Base-by-base conservation (phyloP, 2,797 vertebrate species). In the Zalophus californianus region DNA sequence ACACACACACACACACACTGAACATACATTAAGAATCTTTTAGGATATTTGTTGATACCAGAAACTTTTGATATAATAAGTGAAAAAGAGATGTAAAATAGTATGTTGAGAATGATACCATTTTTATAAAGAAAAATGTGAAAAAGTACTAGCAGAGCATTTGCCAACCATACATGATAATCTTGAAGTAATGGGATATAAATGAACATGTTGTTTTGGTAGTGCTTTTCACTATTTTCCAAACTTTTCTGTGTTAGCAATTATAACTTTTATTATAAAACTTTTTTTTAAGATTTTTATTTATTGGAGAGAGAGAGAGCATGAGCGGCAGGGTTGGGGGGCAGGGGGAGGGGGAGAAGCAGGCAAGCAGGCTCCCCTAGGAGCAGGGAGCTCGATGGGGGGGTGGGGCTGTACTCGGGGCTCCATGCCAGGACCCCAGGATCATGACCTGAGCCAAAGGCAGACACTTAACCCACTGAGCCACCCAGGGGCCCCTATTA, bases 11-110 rank as follows among this genome's bases (percentile, higher is more conserved):
- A 35, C 32, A 66, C 7, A 66, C 4, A 68, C 64, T 10, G n/a
- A 7, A 35, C n/a, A 18, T 35, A 66, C 72, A 78, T 94, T 94
- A 93, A 91, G 86, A 83, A 75, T 58, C 54, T 95, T 77, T 10
- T 91, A 75, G 23, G 79, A 64, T 93, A 70, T 92, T 79, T 97
- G 23, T 75, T 92, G 29, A 75, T 77, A 50, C 62, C 50, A 75
- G 66, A 97, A 85, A 93, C 32, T 80, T 96, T 54, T 68, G 80
- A 75, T 84, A 62, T 62, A 79, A 70, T 85, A 60, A 96, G 1
- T 89, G 35, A 66, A 92, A 78, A 78, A 83, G 35, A 13, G 73
- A 70, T 85, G 12, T 41, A 68, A 96, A 95, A 93, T 85, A 85
- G 10, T 62, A 66, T 89, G 15, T 78, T 50, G 29, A 93, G 16